Evolutionary conservation across 2,113 vertebrate species (phyloP).

Genomic region (Cynoglossus semilaevis): DNA sequence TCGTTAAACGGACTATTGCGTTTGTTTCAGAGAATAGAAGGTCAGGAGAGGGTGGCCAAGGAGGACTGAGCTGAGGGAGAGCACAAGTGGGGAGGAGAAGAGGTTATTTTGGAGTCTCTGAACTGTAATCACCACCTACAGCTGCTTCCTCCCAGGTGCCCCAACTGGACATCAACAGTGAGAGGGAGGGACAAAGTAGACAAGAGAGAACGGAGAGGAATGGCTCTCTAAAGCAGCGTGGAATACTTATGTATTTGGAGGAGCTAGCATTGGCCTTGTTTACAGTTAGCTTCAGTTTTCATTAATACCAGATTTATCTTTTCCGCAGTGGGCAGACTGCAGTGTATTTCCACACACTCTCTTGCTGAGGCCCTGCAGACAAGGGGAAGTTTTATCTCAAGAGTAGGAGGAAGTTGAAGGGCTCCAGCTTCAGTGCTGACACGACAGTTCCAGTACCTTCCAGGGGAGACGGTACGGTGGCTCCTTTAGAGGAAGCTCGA

Average conservation of each 20-base stretch:
- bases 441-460: constrained; percentile 56
- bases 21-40: constrained; percentile 35
- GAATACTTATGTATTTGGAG: background rate
- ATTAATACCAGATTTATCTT: constrained; percentile 8
- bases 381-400: constrained; percentile 39
- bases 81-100: constrained; percentile 40
- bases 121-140: constrained; percentile 65
- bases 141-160: constrained; percentile 67
- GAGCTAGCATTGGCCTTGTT: constrained; percentile 1
- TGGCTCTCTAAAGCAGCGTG: background rate
- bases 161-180: constrained; percentile 42
- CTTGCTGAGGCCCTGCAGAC: constrained; percentile 7
- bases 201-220: constrained; percentile 9
- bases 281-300: constrained; percentile 24
- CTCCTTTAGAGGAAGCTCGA: constrained; percentile 41
- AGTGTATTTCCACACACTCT: constrained; percentile 30
- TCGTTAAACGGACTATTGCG: constrained; percentile 9
- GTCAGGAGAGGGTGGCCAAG: constrained; percentile 29
- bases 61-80: constrained; percentile 24
- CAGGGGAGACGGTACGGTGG: constrained; percentile 49
- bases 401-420: constrained; percentile 53
- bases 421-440: constrained; percentile 48
- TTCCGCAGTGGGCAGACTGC: constrained; percentile 6
- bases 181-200: constrained; percentile 17
- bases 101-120: constrained; percentile 61